Base-by-base conservation (phyloP, 2,797 vertebrate species). In the Etheostoma nigrum region DNA sequence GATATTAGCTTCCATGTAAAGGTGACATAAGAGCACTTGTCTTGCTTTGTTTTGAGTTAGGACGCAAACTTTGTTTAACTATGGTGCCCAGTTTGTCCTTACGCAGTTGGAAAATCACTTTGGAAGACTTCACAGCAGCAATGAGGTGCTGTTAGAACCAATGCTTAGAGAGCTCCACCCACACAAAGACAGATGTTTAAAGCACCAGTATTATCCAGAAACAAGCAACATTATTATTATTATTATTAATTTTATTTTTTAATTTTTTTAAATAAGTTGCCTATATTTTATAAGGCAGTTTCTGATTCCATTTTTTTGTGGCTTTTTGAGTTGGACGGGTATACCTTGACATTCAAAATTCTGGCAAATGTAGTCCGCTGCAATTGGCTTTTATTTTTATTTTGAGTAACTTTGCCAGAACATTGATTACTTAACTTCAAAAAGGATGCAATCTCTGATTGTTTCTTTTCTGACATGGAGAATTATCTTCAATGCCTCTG, bases 71-170 rank as follows among this genome's bases (percentile, higher is more conserved):
- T 78, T 63, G 65, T 72, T 45, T 15, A 48, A 70, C 42, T 4
- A 21, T 33, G 12, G 25, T 16, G n/a, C 21, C 21, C 21, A 48
- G 40, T 78, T 83, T 79, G 67, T 72, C 62, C 59, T 67, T 47
- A 47, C 71, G 76, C 72, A 45, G 51, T 66, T 83, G 84, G 81
- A 87, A 84, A 88, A 79, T 70, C 80, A 70, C 76, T 25, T 25
- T 68, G 42, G 23, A 52, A 14, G 57, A 60, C 40, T 23, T 75
- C 40, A 61, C 2, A 1, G 58, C 52, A 27, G 51, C 58, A 71
- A 2, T 15, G 11, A 59, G 10, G 27, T 61, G 51, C 25, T 30
- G 72, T 53, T 12, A 12, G 15, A 51, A 19, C n/a, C 21, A 47
- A 27, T 49, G 11, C 13, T 21, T 18, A 16, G 2, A 48, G 15